Conservation (phyloP, 2,888 invertebrate genomes). For the Apodemia mormo region DNA sequence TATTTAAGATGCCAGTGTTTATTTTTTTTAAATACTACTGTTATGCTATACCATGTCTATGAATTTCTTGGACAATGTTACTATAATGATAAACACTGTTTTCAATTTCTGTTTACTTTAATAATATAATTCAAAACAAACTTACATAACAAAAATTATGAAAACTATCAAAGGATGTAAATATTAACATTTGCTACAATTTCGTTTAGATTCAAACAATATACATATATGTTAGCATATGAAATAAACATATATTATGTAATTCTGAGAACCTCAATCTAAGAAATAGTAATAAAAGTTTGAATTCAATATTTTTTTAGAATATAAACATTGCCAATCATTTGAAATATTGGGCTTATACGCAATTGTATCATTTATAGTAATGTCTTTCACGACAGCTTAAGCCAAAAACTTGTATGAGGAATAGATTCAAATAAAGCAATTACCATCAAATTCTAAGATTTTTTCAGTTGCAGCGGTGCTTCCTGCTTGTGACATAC, state of each 20-base stretch:
- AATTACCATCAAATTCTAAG: conserved; percentile 75
- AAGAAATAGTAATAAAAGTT: background rate
- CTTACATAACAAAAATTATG: background rate
- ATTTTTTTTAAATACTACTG: too few relatives aligned
- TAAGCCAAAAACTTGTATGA: background rate
- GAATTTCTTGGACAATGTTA: too few relatives aligned
- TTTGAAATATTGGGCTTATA: background rate
- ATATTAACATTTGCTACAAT: background rate
- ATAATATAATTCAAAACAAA: too few relatives aligned
- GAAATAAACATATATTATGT: background rate
- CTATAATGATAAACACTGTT: too few relatives aligned
- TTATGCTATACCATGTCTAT: too few relatives aligned
- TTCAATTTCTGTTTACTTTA: too few relatives aligned
- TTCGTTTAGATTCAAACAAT: background rate
- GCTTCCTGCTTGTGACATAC: conserved; percentile 82
- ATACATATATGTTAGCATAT: background rate
- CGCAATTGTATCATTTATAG: background rate
- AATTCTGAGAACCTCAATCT: background rate
- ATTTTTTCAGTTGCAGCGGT: conserved; percentile 76
- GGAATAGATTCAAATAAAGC: conserved; percentile 1
- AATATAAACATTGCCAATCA: conserved; percentile 2
- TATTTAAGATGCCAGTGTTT: too few relatives aligned
- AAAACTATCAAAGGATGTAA: background rate
- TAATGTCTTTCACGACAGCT: background rate
- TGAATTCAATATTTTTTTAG: background rate